Conservation (phyloP, 2,113 vertebrate genomes). For the Eulemur macaco region DNA sequence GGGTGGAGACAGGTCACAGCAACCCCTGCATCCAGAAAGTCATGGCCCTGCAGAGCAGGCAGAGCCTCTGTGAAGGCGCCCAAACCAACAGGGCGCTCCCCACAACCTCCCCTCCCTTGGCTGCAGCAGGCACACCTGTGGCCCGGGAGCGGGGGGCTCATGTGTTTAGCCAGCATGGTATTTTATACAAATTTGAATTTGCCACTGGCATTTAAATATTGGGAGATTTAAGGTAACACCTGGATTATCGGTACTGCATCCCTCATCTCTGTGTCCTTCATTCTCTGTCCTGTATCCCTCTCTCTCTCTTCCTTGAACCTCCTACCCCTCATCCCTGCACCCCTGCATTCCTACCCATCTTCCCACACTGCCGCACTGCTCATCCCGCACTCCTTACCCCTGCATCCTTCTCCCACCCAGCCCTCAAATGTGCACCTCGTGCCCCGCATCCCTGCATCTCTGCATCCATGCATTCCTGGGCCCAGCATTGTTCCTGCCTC, state of each 20-base stretch:
- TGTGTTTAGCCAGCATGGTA: not conserved
- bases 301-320: not conserved
- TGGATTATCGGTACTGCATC: not conserved
- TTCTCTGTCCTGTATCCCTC: not conserved
- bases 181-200: not conserved
- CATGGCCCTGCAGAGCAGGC: not conserved
- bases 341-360: not conserved
- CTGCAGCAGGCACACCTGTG: too few species aligned
- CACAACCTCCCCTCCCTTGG: not conserved
- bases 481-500: not conserved
- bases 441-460: too few species aligned
- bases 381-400: not conserved
- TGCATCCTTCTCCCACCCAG: too few species aligned
- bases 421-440: too few species aligned
- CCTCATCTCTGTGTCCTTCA: not conserved
- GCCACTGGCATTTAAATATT: not conserved
- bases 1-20: not conserved
- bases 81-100: too few species aligned
- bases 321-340: not conserved
- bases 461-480: not conserved
- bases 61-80: not conserved
- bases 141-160: not conserved
- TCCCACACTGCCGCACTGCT: not conserved
- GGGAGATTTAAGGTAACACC: not conserved
- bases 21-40: not conserved